Base-by-base conservation (phyloP, 2,888 invertebrate genomes). In the Callimorpha dominula region DNA sequence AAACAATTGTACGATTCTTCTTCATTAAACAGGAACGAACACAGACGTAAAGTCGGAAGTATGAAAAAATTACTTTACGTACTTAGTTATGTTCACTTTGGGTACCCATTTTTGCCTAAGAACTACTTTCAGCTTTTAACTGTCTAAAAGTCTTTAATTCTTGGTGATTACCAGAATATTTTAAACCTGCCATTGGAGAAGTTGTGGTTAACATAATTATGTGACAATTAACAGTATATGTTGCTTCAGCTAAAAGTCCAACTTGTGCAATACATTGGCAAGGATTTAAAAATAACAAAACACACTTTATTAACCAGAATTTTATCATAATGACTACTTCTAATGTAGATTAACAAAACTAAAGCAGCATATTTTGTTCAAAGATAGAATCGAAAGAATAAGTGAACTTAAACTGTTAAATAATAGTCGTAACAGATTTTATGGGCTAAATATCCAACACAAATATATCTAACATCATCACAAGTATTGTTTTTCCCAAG, bases 401-500 rank as follows among this genome's bases (percentile, higher is more conserved):
- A 50, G 46, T 49, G 17, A 42, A 42, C 63, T 65, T 46, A 54
- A 9, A 40, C 68, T 50, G 70, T 73, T 73, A 73, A 73, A 73
- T 69, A 73, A 77, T 73, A 64, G 73, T 67, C 69, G 60, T 66
- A 49, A 57, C 68, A 68, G 71, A 77, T 81, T 78, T 75, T 60
- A 68, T 17, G 12, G 54, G 76, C 70, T 80, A 74, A 83, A 76
- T 80, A 71, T 50, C 72, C 76, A 75, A 76, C 68, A 74, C 31
- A 70, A 66, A 75, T 69, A 64, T 70, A 75, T 62, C 42, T 52
- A 60, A 60, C 31, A 60, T 60, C 65, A 43, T 14, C 74, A 73
- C 68, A 74, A 74, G 81, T 62, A 82, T 82, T 78, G 80, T 85
- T 80, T 78, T 81, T 81, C 68, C 68, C 77, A 50, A 52, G 73